These are phyloP conservation scores for Drosophila meridiana DNA, from an alignment of 2,888 invertebrate genomes.

Conservation along the genomic window DNA sequence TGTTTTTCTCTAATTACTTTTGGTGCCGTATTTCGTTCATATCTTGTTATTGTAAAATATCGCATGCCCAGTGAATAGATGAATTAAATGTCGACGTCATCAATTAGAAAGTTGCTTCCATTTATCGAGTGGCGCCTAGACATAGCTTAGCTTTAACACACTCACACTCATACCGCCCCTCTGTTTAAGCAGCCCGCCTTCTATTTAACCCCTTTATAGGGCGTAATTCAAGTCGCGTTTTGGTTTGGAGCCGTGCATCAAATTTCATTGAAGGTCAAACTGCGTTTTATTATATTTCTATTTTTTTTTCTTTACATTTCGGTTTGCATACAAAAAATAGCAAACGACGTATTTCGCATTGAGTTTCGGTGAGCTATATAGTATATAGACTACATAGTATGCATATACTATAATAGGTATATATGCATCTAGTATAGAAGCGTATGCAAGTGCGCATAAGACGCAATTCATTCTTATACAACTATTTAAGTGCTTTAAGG, in stretches of 20 bases:
- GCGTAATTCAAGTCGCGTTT: conserved; percentile 35
- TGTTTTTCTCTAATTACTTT: conserved; percentile 29
- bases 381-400: conserved; percentile 5
- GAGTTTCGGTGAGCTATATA: conserved; percentile 36
- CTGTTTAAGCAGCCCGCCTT: too few species aligned
- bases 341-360: conserved; percentile 65
- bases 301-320: conserved; percentile 27
- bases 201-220: conserved; percentile 2
- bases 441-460: conserved; percentile 70
- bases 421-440: conserved; percentile 3
- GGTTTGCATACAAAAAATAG: conserved; percentile 22
- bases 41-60: conserved; percentile 41
- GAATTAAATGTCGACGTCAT: conserved; percentile 34
- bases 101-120: conserved; percentile 68
- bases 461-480: conserved; percentile 71
- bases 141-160: conserved; percentile 19
- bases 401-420: conserved; percentile 4
- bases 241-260: conserved; percentile 53
- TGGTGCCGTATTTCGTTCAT: conserved; percentile 31
- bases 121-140: conserved; percentile 53
- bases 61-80: conserved; percentile 56
- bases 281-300: conserved; percentile 47
- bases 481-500: conserved; percentile 14
- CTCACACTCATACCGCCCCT: not conserved
- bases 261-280: conserved; percentile 75